A percentile compares a stretch with the other conserved stretches of the same genome.
These are phyloP conservation scores for Caenorhabditis imperialis DNA, from an alignment of 2,888 invertebrate genomes.

Conservation along the genomic window DNA sequence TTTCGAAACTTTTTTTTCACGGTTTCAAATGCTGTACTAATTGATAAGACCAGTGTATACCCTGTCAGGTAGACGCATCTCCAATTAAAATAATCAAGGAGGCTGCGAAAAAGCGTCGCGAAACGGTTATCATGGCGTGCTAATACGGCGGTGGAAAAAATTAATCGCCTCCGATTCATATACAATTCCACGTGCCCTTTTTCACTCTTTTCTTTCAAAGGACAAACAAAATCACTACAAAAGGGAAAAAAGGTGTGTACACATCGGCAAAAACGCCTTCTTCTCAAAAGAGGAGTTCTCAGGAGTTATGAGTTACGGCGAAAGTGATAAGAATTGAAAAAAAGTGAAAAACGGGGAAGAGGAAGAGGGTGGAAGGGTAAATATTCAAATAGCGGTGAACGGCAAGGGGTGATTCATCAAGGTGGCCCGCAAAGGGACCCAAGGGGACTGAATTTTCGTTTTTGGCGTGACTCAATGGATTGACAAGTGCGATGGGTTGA, in stretches of 20 bases:
- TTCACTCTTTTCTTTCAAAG: background rate
- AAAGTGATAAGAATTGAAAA: no score
- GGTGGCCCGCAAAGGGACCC: background rate
- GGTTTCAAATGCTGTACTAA: no score
- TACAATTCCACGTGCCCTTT: no score
- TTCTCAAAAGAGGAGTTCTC: no score
- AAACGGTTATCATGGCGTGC: slow-evolving; percentile 17
- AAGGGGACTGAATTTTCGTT: slow-evolving; percentile 17
- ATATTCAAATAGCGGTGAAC: background rate
- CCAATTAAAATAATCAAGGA: slow-evolving; percentile 42
- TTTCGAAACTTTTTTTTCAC: background rate
- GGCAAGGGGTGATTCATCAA: slow-evolving; percentile 5
- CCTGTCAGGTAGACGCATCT: background rate
- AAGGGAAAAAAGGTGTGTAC: no score
- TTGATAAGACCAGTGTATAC: background rate
- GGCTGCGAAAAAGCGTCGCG: slow-evolving; percentile 13
- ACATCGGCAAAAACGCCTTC: no score
- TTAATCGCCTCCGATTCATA: no score
- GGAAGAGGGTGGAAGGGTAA: background rate
- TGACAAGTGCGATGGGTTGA: no score
- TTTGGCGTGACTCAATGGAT: no score
- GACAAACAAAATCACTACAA: no score
- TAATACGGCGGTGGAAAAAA: slow-evolving; percentile 18
- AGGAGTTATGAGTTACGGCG: no score
- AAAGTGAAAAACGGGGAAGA: no score